Evolutionary conservation across 2,113 vertebrate species (phyloP).

Genomic region (Plecotus auritus): DNA sequence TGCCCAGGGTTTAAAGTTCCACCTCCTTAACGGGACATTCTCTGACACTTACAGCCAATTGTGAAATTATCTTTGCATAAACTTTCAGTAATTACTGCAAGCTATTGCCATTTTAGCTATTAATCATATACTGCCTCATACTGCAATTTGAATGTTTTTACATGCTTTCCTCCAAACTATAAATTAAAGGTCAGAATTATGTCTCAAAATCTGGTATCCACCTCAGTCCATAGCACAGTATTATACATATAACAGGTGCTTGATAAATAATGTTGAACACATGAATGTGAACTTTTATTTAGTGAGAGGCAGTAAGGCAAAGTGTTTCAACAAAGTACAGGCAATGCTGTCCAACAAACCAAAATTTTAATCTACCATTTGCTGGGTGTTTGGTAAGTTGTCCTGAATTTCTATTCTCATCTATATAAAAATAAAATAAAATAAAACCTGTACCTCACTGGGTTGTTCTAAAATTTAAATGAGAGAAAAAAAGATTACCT

Average conservation of each 20-base stretch:
- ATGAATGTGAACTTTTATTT: not conserved
- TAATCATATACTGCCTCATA: not conserved
- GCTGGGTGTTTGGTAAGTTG: not conserved
- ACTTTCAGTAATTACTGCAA: not conserved
- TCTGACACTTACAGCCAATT: not conserved
- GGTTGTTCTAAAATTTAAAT: constrained; percentile 18
- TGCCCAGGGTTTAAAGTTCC: not conserved
- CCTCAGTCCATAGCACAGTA: not conserved
- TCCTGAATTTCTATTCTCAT: not conserved
- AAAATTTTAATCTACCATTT: constrained; percentile 3
- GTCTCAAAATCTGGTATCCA: not conserved
- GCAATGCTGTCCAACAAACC: not conserved
- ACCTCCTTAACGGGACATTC: not conserved
- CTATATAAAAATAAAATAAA: not conserved
- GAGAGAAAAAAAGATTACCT: not conserved
- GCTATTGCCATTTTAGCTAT: not conserved
- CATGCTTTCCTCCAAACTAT: constrained; percentile 9
- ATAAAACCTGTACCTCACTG: not conserved
- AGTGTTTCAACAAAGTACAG: not conserved
- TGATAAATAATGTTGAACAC: not conserved
- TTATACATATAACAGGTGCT: not conserved
- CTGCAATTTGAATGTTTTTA: constrained; percentile 8
- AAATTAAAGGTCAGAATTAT: not conserved
- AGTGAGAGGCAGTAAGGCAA: not conserved
- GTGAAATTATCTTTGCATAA: not conserved